Percentiles rank a stretch among this genome's conserved stretches.
Evolutionary conservation across 2,888 invertebrate genomes (phyloP).

Genomic region (Heteropelma amictum): DNA sequence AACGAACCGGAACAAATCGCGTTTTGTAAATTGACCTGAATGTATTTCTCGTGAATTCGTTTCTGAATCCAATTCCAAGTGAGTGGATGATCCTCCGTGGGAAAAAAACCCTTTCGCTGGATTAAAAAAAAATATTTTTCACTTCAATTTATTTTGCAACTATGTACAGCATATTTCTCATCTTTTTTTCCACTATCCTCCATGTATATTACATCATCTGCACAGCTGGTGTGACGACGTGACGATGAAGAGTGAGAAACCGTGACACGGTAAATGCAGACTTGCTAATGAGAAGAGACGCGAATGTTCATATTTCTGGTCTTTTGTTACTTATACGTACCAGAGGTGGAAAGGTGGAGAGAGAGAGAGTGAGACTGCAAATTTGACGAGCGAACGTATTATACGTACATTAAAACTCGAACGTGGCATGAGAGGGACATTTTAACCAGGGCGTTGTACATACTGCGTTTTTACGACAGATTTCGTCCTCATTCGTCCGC

Average conservation of each 20-base stretch:
- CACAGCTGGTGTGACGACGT: background rate
- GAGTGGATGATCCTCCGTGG: background rate
- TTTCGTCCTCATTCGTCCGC: constrained; percentile 12
- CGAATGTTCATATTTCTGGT: constrained; percentile 9
- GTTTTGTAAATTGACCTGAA: background rate
- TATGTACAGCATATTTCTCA: background rate
- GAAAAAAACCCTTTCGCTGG: background rate
- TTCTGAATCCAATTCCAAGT: background rate
- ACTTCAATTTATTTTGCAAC: background rate
- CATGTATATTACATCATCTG: background rate
- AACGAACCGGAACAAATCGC: background rate
- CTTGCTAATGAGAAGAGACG: constrained; percentile 4
- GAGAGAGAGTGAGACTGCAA: background rate
- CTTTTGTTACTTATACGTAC: background rate
- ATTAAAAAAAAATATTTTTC: background rate
- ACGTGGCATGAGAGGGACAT: background rate
- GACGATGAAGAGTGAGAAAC: constrained; percentile 4
- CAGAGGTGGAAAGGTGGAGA: background rate
- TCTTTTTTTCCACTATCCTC: background rate
- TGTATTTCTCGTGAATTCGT: background rate
- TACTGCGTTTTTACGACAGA: constrained; percentile 30
- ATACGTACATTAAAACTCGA: constrained; percentile 6
- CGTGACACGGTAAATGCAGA: background rate
- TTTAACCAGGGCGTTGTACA: background rate
- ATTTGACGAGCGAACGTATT: constrained; percentile 25